Evolutionary conservation across 2,113 vertebrate species (phyloP).

Genomic region (Peromyscus polionotus): DNA sequence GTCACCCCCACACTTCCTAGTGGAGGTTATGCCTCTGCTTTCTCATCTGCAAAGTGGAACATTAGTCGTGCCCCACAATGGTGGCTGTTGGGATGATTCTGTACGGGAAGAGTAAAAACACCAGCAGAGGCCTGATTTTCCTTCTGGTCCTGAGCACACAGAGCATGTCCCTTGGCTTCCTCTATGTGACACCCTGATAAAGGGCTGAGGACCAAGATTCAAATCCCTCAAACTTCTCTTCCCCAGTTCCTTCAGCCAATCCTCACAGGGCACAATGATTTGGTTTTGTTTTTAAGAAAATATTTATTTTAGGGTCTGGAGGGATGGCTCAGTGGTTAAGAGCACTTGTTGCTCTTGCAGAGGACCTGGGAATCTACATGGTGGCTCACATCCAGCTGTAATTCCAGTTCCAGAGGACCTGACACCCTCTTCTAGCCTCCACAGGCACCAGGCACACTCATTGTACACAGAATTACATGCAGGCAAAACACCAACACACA

Average conservation of each 20-base stretch:
- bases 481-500: background rate
- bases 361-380: background rate
- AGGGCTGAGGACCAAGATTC: slow-evolving; percentile 21
- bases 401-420: background rate
- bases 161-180: background rate
- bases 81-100: background rate
- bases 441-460: background rate
- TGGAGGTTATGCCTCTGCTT: background rate
- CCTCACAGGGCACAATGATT: background rate
- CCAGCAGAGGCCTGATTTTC: background rate
- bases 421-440: background rate
- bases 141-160: background rate
- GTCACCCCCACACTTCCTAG: background rate
- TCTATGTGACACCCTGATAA: background rate
- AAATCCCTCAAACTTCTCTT: background rate
- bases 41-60: slow-evolving; percentile 2
- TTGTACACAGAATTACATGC: too few species aligned
- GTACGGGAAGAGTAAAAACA: slow-evolving; percentile 12
- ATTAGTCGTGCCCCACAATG: background rate
- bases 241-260: background rate
- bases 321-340: background rate
- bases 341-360: background rate
- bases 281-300: background rate
- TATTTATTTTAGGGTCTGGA: background rate
- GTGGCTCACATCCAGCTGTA: background rate